Conservation (phyloP, 30 jellyfish, hydroid and myxozoan genomes). For the Aurelia sp. region DNA sequence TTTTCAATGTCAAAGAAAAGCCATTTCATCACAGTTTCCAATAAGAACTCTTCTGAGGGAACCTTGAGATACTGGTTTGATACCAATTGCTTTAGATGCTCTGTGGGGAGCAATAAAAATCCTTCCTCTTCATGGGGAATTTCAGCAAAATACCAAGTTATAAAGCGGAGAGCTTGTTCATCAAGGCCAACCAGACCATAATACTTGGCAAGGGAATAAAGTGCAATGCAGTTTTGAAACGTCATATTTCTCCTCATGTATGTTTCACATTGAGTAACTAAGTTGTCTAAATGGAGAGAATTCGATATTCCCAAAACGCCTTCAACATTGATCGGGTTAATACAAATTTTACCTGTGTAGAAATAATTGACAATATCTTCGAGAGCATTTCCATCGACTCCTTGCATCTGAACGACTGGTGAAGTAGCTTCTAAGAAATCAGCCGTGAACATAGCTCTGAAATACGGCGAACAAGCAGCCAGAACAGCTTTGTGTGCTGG, state of each 20-base stretch:
- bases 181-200: conserved; percentile 75
- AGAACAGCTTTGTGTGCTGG: conserved; percentile 93
- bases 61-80: conserved; percentile 79
- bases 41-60: conserved; percentile 86
- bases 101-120: conserved; percentile 69
- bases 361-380: conserved; percentile 83
- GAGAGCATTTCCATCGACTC: conserved; percentile 84
- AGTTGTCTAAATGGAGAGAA: conserved; percentile 69
- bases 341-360: conserved; percentile 76
- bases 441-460: conserved; percentile 94
- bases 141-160: conserved; percentile 91
- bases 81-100: conserved; percentile 72
- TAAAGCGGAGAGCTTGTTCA: conserved; percentile 84
- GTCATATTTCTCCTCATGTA: conserved; percentile 92
- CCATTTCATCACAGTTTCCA: conserved; percentile 95
- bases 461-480: conserved; percentile 97
- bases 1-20: conserved; percentile 69
- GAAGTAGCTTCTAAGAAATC: conserved; percentile 82
- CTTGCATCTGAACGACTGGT: conserved; percentile 75
- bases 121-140: conserved; percentile 87
- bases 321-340: conserved; percentile 72
- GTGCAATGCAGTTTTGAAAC: conserved; percentile 76
- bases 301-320: conserved; percentile 78
- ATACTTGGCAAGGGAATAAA: conserved; percentile 82
- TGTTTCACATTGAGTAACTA: conserved; percentile 82